Evolutionary conservation across 2,888 invertebrate species (phyloP).

Genomic region (Mylabris sibirica): DNA sequence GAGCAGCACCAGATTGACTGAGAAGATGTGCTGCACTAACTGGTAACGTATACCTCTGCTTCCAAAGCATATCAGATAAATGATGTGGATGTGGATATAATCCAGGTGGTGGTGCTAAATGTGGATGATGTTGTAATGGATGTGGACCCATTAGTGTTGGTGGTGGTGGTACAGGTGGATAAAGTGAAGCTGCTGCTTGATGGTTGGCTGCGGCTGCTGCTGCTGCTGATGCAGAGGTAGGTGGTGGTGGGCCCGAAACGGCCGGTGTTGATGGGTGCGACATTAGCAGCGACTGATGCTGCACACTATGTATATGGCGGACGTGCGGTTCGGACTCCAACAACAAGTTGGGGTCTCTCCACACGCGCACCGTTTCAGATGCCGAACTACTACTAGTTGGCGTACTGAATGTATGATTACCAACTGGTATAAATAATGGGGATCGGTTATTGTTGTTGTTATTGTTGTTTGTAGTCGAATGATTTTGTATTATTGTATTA

Average conservation of each 20-base stretch:
- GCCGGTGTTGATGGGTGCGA: conserved; percentile 63
- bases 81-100: conserved; percentile 55
- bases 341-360: conserved; percentile 67
- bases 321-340: conserved; percentile 64
- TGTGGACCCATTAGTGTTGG: conserved; percentile 59
- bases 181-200: conserved; percentile 47
- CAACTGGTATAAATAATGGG: conserved; percentile 52
- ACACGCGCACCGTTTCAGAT: conserved; percentile 61
- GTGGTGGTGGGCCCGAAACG: conserved; percentile 50
- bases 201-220: conserved; percentile 48
- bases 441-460: too few relatives aligned
- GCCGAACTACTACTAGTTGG: conserved; percentile 16
- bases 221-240: conserved; percentile 49
- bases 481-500: conserved; percentile 30
- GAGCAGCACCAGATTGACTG: conserved; percentile 49
- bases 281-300: conserved; percentile 69
- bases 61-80: conserved; percentile 67
- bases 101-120: conserved; percentile 47
- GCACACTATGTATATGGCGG: conserved; percentile 69
- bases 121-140: conserved; percentile 54
- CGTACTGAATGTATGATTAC: conserved; percentile 29
- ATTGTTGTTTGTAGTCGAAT: too few relatives aligned
- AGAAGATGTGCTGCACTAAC: conserved; percentile 64
- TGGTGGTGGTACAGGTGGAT: conserved; percentile 56
- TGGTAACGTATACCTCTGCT: conserved; percentile 67